Evolutionary conservation across 1,140 invertebrate genomes (phyloP).

Genomic region (Gyrodactylus bullatarudis): DNA sequence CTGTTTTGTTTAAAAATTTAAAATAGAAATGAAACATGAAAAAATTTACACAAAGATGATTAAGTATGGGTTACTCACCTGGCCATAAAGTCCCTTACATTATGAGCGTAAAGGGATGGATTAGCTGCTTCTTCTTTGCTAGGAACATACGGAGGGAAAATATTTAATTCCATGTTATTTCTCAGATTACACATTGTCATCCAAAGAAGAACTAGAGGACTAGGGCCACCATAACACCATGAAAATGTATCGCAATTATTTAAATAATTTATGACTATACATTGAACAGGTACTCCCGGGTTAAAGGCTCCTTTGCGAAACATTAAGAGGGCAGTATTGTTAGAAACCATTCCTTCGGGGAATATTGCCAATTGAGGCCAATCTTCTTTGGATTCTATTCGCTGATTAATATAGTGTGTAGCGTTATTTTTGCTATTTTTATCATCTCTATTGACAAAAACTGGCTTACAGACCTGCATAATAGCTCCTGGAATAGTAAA

Average conservation of each 20-base stretch:
- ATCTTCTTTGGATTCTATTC: background rate
- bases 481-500: background rate
- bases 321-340: background rate
- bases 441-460: background rate
- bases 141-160: background rate
- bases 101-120: background rate
- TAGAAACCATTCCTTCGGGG: background rate
- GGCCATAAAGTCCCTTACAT: background rate
- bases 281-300: background rate
- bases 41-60: no score
- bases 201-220: background rate
- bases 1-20: no score
- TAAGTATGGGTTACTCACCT: no score
- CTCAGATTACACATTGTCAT: background rate
- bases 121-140: background rate
- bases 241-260: background rate
- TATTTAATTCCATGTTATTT: background rate
- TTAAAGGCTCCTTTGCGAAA: background rate
- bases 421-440: background rate
- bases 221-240: background rate
- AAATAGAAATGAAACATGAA: no score
- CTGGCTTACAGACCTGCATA: background rate
- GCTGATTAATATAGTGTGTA: background rate
- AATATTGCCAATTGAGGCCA: background rate
- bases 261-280: background rate